Evolutionary conservation across 2,797 vertebrate genomes (phyloP).

Genomic region (Pangasius djambal): DNA sequence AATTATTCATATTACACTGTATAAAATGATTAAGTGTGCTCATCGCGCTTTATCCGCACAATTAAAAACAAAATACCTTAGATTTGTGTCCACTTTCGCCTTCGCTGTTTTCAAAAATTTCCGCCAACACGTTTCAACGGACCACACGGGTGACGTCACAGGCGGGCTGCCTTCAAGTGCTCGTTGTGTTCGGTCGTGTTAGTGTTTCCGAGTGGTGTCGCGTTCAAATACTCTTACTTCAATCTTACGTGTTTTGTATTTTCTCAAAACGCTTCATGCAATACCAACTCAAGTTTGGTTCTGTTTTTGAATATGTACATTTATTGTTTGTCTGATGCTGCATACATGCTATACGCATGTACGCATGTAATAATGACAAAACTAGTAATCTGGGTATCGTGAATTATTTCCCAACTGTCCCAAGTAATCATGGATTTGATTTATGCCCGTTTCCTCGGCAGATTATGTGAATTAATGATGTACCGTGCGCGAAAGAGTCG

Average conservation of each 20-base stretch:
- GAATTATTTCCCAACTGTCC: too few species aligned
- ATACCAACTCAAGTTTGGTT: not conserved
- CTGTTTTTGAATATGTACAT: not conserved
- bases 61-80: not conserved
- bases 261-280: not conserved
- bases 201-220: not conserved
- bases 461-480: too few species aligned
- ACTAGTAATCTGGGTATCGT: too few species aligned
- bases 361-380: too few species aligned
- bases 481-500: not conserved
- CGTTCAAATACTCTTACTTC: not conserved
- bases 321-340: not conserved
- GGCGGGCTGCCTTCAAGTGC: not conserved
- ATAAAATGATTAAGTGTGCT: too few species aligned
- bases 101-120: conserved; percentile 55
- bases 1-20: too few species aligned
- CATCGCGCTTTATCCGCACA: not conserved
- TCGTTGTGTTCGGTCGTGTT: not conserved
- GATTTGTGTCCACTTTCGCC: not conserved
- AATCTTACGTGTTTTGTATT: not conserved
- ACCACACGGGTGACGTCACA: conserved; percentile 36
- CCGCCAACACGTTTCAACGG: conserved; percentile 53
- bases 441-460: too few species aligned
- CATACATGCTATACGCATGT: too few species aligned
- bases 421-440: too few species aligned